Evolutionary conservation across 2,797 vertebrate genomes (phyloP).

Genomic region (Falco columbarius): DNA sequence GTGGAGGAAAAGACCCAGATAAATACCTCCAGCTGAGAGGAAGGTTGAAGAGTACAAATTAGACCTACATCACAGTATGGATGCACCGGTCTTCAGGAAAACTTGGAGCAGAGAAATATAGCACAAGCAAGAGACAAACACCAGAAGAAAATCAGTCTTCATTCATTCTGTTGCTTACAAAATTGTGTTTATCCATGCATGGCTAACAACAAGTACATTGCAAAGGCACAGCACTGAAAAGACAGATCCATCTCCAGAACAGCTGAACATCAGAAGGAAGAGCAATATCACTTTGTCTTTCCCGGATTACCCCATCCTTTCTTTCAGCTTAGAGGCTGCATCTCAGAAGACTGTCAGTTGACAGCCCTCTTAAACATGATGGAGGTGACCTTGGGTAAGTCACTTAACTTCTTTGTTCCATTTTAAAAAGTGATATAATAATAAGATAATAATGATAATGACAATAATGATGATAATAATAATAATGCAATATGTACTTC

Average conservation of each 20-base stretch:
- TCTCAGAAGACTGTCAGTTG: not conserved
- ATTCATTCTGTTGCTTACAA: not conserved
- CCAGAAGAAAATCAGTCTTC: not conserved
- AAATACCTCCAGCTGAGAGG: not conserved
- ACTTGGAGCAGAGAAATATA: not conserved
- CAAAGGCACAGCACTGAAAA: not conserved
- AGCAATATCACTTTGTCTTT: not conserved
- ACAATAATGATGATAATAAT: not conserved
- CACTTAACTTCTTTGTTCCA: not conserved
- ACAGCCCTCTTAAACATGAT: not conserved
- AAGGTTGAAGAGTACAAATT: not conserved
- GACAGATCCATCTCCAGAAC: not conserved
- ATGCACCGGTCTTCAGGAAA: not conserved
- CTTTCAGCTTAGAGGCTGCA: not conserved
- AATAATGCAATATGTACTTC: not conserved
- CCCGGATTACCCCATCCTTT: not conserved
- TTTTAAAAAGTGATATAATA: not conserved
- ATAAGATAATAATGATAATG: not conserved
- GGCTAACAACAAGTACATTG: not conserved
- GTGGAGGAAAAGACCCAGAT: not conserved
- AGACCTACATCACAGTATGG: not conserved
- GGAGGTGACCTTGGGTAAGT: not conserved
- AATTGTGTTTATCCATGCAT: not conserved
- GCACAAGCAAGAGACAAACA: not conserved
- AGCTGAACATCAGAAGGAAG: not conserved